These are phyloP conservation scores for Tanypteryx hageni DNA, from an alignment of 2,888 invertebrate genomes.

Conservation along the genomic window DNA sequence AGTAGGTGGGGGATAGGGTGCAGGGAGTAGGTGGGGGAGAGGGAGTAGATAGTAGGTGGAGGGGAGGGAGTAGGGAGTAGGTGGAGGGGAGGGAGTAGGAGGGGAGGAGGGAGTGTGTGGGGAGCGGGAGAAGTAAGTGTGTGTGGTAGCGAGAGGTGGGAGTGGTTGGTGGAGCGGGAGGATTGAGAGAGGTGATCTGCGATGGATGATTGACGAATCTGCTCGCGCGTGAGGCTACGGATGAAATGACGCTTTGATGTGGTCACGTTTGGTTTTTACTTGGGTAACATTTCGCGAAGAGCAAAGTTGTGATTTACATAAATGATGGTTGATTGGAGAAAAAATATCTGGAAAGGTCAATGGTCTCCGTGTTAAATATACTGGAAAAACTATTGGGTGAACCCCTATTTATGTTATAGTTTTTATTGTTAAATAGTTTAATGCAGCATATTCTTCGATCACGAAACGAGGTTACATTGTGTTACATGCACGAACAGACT, in stretches of 20 bases:
- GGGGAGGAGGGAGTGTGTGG: too few species aligned
- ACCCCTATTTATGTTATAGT: not conserved
- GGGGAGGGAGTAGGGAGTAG: conserved; percentile 65
- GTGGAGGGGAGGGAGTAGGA: conserved; percentile 65
- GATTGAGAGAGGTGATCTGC: not conserved
- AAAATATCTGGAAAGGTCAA: not conserved
- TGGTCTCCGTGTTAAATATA: not conserved
- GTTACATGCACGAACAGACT: too few species aligned
- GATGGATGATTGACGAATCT: conserved; percentile 30
- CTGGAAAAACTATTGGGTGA: not conserved
- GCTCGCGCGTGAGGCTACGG: conserved; percentile 1
- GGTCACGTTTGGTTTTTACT: conserved; percentile 17
- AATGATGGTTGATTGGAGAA: not conserved
- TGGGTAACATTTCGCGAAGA: not conserved
- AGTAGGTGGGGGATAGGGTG: not conserved
- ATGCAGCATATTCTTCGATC: too few species aligned
- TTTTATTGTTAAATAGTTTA: not conserved
- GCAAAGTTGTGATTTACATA: not conserved
- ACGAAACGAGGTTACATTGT: too few species aligned
- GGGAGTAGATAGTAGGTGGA: conserved; percentile 67
- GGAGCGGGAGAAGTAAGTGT: too few species aligned
- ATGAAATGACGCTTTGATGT: conserved; percentile 21
- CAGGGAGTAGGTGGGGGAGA: conserved; percentile 70
- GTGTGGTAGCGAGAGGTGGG: too few species aligned
- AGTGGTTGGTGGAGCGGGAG: too few species aligned